Evolutionary conservation across 2,797 vertebrate genomes (phyloP).

Genomic region (Rhincodon typus): DNA sequence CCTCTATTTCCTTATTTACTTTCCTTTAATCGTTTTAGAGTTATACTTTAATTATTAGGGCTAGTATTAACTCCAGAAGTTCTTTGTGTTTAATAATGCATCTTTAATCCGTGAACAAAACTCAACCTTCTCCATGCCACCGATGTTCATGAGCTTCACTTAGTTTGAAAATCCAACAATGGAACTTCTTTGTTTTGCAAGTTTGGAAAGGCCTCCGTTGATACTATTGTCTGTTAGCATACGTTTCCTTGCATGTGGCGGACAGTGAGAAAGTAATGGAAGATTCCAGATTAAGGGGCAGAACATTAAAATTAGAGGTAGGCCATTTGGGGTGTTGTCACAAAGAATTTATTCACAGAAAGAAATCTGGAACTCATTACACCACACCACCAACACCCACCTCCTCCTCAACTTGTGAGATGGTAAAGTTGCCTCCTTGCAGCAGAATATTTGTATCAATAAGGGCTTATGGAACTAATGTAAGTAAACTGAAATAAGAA

Average conservation of each 20-base stretch:
- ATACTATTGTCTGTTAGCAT: not conserved
- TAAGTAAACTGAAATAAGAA: not conserved
- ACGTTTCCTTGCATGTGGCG: not conserved
- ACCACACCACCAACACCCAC: no score
- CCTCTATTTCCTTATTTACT: not conserved
- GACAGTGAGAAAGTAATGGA: not conserved
- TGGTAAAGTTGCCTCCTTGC: no score
- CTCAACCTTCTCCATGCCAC: not conserved
- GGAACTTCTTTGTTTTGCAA: not conserved
- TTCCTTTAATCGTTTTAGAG: not conserved
- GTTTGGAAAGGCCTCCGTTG: not conserved
- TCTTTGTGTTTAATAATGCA: not conserved
- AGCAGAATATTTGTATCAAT: not conserved
- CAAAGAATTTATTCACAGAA: not conserved
- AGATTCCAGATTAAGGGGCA: not conserved
- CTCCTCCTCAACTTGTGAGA: no score
- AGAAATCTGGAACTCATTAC: not conserved
- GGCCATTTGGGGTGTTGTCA: not conserved
- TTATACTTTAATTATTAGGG: not conserved
- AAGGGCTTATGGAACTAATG: not conserved
- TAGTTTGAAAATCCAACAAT: not conserved
- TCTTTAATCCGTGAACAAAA: not conserved
- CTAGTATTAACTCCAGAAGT: not conserved
- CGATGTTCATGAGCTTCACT: not conserved
- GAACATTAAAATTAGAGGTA: not conserved